Conservation (phyloP, 1,140 invertebrate species). For the Tigriopus japonicus region DNA sequence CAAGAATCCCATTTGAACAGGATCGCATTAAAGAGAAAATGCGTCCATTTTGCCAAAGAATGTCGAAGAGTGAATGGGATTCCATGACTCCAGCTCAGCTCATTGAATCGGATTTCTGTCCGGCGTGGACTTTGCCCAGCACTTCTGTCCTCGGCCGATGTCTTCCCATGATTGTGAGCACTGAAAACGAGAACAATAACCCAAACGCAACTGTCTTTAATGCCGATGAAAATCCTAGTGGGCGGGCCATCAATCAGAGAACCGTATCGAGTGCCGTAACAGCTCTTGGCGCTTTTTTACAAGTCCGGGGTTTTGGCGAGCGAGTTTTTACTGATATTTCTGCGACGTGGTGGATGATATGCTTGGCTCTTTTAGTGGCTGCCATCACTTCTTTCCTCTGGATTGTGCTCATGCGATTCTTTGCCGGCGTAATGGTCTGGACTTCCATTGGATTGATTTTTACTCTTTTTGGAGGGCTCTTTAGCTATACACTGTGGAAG, state of each 20-base stretch:
- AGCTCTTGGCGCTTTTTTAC: neutral
- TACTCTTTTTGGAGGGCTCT: neutral
- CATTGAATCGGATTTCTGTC: neutral
- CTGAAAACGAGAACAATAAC: neutral
- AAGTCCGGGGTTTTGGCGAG: neutral
- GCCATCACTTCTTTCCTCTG: constrained; percentile 60
- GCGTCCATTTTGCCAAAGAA: no score
- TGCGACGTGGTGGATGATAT: constrained; percentile 45
- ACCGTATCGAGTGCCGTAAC: neutral
- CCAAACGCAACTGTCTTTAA: neutral
- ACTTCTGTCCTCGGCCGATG: constrained; percentile 15
- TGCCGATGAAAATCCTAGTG: neutral
- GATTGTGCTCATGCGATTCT: constrained; percentile 67
- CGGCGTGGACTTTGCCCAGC: constrained; percentile 13
- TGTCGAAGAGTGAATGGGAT: no score
- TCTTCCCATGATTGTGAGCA: constrained; percentile 5
- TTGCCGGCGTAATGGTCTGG: constrained; percentile 72
- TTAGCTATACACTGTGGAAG: neutral
- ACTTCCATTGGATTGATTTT: constrained; percentile 46
- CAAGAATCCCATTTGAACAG: no score
- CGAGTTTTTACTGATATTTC: constrained; percentile 54
- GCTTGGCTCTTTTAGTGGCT: constrained; percentile 40
- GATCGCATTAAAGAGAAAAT: no score
- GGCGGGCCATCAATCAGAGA: constrained; percentile 11
- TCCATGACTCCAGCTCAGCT: neutral